These are phyloP conservation scores for Tetramorium bicarinatum DNA, from an alignment of 2,888 invertebrate genomes.

Conservation along the genomic window DNA sequence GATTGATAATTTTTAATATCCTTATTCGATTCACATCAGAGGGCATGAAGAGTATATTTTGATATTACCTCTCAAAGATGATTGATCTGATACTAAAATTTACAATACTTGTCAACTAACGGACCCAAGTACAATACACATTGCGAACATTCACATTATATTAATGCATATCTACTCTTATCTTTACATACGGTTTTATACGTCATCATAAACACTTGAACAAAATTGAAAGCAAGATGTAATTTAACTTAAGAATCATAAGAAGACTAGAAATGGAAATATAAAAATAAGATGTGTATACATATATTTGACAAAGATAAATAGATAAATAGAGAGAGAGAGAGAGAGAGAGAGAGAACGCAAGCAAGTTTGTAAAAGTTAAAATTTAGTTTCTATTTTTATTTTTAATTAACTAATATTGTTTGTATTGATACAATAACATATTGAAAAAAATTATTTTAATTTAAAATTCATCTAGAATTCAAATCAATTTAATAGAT, in stretches of 20 bases:
- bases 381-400: background rate
- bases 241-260: background rate
- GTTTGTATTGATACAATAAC: background rate
- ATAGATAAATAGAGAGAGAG: background rate
- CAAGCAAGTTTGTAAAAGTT: background rate
- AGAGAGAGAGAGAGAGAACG: background rate
- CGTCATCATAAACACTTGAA: background rate
- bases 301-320: background rate
- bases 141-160: background rate
- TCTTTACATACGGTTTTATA: background rate
- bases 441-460: background rate
- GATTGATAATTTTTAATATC: background rate
- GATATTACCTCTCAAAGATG: background rate
- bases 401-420: background rate
- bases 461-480: background rate
- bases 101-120: background rate
- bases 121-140: background rate
- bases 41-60: slow-evolving; percentile 7
- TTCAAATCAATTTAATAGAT: slow-evolving; percentile 1
- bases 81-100: background rate
- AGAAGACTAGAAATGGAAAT: background rate
- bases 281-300: background rate
- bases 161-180: background rate
- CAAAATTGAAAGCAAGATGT: background rate
- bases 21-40: background rate